Base-by-base conservation (phyloP, 2,888 invertebrate species). In the Tachina lurida region DNA sequence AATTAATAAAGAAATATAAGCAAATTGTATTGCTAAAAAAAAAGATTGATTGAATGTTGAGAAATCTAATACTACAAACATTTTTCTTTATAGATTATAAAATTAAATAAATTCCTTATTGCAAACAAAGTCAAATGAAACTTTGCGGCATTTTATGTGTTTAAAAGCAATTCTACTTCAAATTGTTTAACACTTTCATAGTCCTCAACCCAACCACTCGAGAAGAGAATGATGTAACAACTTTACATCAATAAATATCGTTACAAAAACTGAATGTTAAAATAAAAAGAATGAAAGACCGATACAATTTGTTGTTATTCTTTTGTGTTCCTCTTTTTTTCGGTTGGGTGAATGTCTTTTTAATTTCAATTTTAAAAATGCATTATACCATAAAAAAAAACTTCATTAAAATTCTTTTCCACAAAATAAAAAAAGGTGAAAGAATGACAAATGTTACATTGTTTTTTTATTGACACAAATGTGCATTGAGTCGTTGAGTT, bases 401-500 rank as follows among this genome's bases (percentile, higher is more conserved):
- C 54, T 73, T 56, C 56, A 79, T 71, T 65, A 62, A 81, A 75
- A 81, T 81, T 81, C 68, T 62, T 75, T 75, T 68, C 15, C 45
- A 62, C 10, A 19, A 19, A 82, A 74, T 82, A 73, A 65, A 75
- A 81, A 31, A 86, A 84, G 85, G 84, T 87, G 86, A 86, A 86
- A 87, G 81, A 88, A 86, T 87, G 87, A 88, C 84, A 86, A 86
- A 88, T 86, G 86, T 86, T 79, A 74, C 81, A 82, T 84, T 84
- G 47, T 67, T 54, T 71, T 60, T 56, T 82, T 75, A 84, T 78
- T 87, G 86, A 86, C 86, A 86, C 77, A 86, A 86, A 86, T 86
- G 84, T 74, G 78, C 78, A 82, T 63, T 85, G 74, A 75, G 52
- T 63, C 63, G 68, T 73, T n/a, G n/a, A n/a, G 68, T 60, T 68